phyloP scores from a whole-genome alignment of 2,797 vertebrate genomes.

The Silurus aristotelis region DNA sequence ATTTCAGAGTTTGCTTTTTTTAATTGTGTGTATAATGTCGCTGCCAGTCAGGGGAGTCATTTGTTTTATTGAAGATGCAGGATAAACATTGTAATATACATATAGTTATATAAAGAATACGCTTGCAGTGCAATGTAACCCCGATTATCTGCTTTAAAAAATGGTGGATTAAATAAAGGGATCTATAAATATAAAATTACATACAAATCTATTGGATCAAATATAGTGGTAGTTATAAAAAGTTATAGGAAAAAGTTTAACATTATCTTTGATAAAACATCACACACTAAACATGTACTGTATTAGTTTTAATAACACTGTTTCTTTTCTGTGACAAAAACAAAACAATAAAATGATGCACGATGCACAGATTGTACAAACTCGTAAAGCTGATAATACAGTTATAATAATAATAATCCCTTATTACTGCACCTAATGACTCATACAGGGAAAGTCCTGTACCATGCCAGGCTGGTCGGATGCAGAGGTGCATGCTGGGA shows the following conservation, averaged over 20 bases:
- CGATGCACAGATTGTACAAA: not conserved
- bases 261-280: not conserved
- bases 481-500: slow-evolving; percentile 67
- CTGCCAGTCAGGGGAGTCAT: not conserved
- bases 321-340: not conserved
- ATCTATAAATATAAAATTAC: too few species aligned
- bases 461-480: slow-evolving; percentile 40
- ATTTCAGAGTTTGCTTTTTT: too few species aligned
- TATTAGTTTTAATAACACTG: not conserved
- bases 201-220: too few species aligned
- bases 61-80: too few species aligned
- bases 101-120: too few species aligned
- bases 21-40: too few species aligned
- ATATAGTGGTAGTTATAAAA: too few species aligned
- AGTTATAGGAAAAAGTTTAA: too few species aligned
- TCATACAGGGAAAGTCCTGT: slow-evolving; percentile 23
- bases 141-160: too few species aligned
- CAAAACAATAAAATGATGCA: not conserved
- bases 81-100: too few species aligned
- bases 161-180: too few species aligned
- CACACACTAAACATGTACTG: not conserved
- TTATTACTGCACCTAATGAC: not conserved
- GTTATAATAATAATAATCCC: not conserved
- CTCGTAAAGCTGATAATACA: not conserved
- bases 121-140: too few species aligned